phyloP scores from a whole-genome alignment of 2,113 vertebrate species.

The Gorsachius goisagi region DNA sequence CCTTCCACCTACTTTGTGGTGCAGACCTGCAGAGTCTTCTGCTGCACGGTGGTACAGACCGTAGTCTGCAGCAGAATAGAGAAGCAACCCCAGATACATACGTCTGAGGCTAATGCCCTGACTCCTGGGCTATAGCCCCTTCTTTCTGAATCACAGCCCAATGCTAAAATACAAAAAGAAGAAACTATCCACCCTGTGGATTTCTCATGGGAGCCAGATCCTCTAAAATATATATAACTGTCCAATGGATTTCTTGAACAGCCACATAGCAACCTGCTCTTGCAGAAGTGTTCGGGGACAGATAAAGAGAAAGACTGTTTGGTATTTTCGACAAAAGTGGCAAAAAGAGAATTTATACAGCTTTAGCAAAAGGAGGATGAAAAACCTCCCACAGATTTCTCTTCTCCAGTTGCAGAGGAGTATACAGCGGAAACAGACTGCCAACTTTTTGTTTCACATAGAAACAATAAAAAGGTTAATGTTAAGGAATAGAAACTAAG shows the following conservation, averaged over 20 bases:
- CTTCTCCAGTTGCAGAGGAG: background rate
- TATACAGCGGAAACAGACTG: background rate
- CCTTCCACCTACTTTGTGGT: background rate
- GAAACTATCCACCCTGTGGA: background rate
- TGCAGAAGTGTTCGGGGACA: background rate
- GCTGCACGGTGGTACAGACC: background rate
- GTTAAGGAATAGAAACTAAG: background rate
- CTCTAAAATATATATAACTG: background rate
- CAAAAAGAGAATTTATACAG: background rate
- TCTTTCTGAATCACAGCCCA: background rate
- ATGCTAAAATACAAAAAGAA: background rate
- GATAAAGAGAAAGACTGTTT: background rate
- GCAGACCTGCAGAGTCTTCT: background rate
- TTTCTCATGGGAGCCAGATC: background rate
- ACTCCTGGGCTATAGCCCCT: background rate
- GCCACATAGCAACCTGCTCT: background rate
- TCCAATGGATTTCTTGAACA: background rate
- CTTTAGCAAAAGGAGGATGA: background rate
- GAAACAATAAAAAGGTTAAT: background rate
- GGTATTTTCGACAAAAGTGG: background rate
- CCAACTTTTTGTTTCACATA: background rate
- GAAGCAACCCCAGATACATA: background rate
- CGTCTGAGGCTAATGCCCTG: background rate
- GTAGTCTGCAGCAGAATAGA: fast-evolving
- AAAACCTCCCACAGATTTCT: background rate